Evolutionary conservation across 1,140 invertebrate species (phyloP).

Genomic region (Euura lappo): DNA sequence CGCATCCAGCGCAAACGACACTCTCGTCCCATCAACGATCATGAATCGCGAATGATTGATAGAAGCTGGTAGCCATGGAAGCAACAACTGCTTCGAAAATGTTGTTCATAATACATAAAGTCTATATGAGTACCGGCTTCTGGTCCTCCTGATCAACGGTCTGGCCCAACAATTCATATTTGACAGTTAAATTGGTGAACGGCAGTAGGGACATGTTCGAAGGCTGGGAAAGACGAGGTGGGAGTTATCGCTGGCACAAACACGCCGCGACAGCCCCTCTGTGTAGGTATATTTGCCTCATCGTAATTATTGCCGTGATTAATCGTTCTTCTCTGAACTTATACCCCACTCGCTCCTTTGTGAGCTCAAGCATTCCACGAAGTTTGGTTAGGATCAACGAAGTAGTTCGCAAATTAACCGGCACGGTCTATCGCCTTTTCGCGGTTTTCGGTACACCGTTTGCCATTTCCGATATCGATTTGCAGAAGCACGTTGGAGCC

Average conservation of each 20-base stretch:
- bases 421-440: not conserved
- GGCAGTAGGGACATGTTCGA: too few relatives aligned
- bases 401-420: slow-evolving; percentile 5
- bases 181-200: too few relatives aligned
- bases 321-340: slow-evolving; percentile 3
- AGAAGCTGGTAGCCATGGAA: too few relatives aligned
- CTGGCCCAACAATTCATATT: too few relatives aligned
- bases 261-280: not conserved
- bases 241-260: not conserved
- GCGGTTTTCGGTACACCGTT: not conserved
- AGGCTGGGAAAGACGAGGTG: too few relatives aligned
- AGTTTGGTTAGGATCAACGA: slow-evolving; percentile 7
- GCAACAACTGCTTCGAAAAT: too few relatives aligned
- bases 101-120: too few relatives aligned
- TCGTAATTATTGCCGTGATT: not conserved
- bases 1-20: not conserved
- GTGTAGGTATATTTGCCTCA: not conserved
- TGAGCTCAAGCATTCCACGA: not conserved
- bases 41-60: not conserved
- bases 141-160: too few relatives aligned
- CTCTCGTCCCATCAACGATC: not conserved
- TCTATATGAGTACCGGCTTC: too few relatives aligned
- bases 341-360: not conserved
- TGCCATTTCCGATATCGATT: too few relatives aligned
- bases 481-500: too few relatives aligned